Base-by-base conservation (phyloP, 2,888 invertebrate species). In the Chaetogeoica ovagalla region DNA sequence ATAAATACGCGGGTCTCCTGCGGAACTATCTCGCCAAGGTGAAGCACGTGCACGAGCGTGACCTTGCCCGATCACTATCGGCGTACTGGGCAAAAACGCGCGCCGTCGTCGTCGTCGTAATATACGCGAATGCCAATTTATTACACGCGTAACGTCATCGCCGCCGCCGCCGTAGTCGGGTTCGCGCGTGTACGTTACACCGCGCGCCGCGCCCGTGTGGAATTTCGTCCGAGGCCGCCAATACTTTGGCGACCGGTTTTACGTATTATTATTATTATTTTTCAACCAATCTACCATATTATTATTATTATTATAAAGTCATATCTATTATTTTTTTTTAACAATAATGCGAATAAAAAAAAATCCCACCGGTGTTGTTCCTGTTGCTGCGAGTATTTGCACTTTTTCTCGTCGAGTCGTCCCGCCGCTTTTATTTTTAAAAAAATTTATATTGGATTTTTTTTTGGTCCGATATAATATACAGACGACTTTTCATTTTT, bases 21-120 rank as follows among this genome's bases (percentile, higher is more conserved):
- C 21, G 15, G 60, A 30, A 30, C 30, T 21, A 7, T 8, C 19
- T 30, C 63, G 30, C 6, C 48, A 48, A 48, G 48, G 66, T 23
- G 57, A 37, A 70, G 70, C 30, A 30, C 30, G 30, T 30, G 30
- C 70, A n/a, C 57, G 70, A 57, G 70, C 70, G 37, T n/a, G 55
- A 70, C 70, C 70, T 70, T 70, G 70, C 37, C 55, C n/a, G n/a
- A 69, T 30, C 17, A 48, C 21, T 13, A 48, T 30, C 52, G 30
- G 30, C 30, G 63, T 8, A 39, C 23, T 23, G 15, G 68, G 19
- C 30, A 69, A 68, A 68, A 69, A 9, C 7, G 9, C n/a, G 57
- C 37, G 21, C 48, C 37, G 37, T 69, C n/a, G 11, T 30, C 30
- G 30, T 30, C 13, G 30, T 63, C 21, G 21, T 60, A 8, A 8